A percentile compares a stretch with the other conserved stretches of the same genome.
Conservation (phyloP, 2,797 vertebrate genomes). For the Hephaestus fuliginosus region DNA sequence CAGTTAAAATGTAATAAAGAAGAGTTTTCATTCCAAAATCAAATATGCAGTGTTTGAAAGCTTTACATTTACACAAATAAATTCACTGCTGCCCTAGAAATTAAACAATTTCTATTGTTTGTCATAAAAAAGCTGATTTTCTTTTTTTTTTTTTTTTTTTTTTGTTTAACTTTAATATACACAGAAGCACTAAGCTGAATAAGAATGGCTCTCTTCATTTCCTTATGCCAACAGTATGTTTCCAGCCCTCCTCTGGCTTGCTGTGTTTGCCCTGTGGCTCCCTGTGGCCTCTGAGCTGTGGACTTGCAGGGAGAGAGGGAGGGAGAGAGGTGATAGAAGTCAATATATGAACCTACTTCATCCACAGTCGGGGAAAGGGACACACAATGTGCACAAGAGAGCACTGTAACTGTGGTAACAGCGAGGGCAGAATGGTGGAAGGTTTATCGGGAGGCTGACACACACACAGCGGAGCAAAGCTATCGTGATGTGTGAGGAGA, state of each 20-base stretch:
- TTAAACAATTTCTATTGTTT: neutral
- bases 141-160: too few species aligned
- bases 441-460: neutral
- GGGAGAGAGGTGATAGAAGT: conserved; percentile 32
- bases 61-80: neutral
- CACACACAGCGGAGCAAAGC: neutral
- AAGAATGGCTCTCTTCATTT: conserved; percentile 15
- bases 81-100: conserved; percentile 1
- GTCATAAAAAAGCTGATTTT: neutral
- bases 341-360: conserved; percentile 47
- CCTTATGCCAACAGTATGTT: neutral
- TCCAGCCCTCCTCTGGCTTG: conserved; percentile 12
- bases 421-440: neutral
- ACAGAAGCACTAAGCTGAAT: conserved; percentile 2
- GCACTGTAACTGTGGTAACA: conserved; percentile 14
- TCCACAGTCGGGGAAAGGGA: conserved; percentile 24
- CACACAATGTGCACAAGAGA: conserved; percentile 11
- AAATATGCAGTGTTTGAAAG: conserved; percentile 4
- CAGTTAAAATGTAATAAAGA: neutral
- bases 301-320: conserved; percentile 2
- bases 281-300: conserved; percentile 21
- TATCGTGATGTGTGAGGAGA: neutral
- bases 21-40: neutral
- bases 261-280: conserved; percentile 44
- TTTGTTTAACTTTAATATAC: neutral